A percentile compares a stretch with the other conserved stretches of the same genome.
Evolutionary conservation across 2,888 invertebrate genomes (phyloP).

Genomic region (Pristionchus mayeri): DNA sequence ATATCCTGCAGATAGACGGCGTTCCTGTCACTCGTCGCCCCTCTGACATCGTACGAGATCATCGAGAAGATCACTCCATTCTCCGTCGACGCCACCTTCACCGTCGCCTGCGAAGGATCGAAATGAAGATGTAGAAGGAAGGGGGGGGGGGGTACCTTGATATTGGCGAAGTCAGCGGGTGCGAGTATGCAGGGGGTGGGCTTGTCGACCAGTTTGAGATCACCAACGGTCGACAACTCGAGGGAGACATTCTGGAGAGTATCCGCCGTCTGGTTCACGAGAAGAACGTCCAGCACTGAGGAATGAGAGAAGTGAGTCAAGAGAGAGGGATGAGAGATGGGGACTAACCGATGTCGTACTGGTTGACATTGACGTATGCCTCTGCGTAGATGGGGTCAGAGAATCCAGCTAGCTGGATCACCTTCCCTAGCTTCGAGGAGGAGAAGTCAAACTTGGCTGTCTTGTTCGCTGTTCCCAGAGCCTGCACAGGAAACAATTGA

Average conservation of each 20-base stretch:
- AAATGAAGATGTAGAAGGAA: neutral
- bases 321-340: neutral
- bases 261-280: conserved; percentile 97
- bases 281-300: conserved; percentile 91
- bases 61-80: conserved; percentile 99
- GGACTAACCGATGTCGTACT: conserved; percentile 78
- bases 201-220: conserved; percentile 96
- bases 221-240: conserved; percentile 92
- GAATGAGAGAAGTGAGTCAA: conserved; percentile 47
- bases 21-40: conserved; percentile 92
- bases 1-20: conserved; percentile 99
- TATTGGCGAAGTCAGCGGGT: conserved; percentile 96
- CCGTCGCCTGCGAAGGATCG: conserved; percentile 66
- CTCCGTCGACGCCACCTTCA: conserved; percentile 93
- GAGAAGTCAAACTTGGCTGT: conserved; percentile 77
- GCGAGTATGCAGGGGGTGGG: conserved; percentile 95
- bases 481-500: conserved; percentile 49
- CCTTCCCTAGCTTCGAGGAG: conserved; percentile 81
- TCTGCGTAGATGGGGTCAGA: conserved; percentile 99
- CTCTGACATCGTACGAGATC: conserved; percentile 97
- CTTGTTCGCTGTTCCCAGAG: conserved; percentile 75
- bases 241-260: conserved; percentile 97
- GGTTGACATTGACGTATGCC: conserved; percentile 98
- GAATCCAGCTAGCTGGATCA: conserved; percentile 97
- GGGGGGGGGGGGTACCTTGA: conserved; percentile 84